Evolutionary conservation across 2,797 vertebrate genomes (phyloP).

Genomic region (Alauda arvensis): DNA sequence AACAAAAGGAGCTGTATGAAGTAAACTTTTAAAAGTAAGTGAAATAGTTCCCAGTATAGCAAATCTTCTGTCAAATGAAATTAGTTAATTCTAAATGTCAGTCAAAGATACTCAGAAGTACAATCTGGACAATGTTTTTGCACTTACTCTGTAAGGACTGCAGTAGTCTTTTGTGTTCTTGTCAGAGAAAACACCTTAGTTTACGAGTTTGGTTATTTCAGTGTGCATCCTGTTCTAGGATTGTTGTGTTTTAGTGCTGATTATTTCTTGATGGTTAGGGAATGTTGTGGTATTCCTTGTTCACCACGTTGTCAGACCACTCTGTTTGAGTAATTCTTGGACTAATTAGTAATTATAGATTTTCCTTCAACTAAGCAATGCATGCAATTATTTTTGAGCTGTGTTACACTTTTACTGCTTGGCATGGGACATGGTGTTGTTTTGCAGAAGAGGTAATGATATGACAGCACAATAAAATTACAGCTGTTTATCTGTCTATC

Average conservation of each 20-base stretch:
- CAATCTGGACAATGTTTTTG: not conserved
- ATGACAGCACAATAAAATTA: not conserved
- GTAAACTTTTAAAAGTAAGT: not conserved
- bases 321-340: not conserved
- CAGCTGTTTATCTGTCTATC: not conserved
- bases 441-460: not conserved
- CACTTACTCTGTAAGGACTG: not conserved
- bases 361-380: not conserved
- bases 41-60: not conserved
- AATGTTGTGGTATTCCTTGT: not conserved
- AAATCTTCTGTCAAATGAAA: not conserved
- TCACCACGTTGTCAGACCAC: not conserved
- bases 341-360: not conserved
- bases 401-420: not conserved
- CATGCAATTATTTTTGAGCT: not conserved
- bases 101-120: not conserved
- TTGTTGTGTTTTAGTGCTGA: not conserved
- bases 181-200: not conserved
- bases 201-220: not conserved
- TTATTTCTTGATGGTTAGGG: not conserved
- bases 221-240: not conserved
- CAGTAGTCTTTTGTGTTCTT: not conserved
- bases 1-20: not conserved
- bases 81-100: not conserved
- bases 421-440: not conserved